Evolutionary conservation across 1,140 invertebrate genomes (phyloP).

Genomic region (Choristoneura fumiferana): DNA sequence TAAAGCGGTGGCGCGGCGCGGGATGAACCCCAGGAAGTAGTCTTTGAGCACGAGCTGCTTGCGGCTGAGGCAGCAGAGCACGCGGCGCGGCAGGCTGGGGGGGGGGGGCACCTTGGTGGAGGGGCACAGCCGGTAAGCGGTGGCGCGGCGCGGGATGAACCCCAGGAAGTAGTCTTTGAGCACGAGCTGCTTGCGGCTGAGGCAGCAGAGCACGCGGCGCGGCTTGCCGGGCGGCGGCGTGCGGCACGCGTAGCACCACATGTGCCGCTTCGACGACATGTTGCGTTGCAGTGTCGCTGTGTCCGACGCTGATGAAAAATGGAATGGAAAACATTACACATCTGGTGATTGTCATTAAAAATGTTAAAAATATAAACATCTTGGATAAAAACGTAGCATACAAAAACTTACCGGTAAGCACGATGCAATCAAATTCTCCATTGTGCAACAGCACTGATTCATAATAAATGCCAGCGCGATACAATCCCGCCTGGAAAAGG

Average conservation of each 20-base stretch:
- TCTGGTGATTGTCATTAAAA: too few relatives aligned
- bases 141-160: constrained; percentile 94
- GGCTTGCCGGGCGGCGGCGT: constrained; percentile 82
- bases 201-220: constrained; percentile 92
- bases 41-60: too few relatives aligned
- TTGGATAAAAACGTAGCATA: too few relatives aligned
- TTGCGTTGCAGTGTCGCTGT: constrained; percentile 92
- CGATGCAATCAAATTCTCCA: constrained; percentile 95
- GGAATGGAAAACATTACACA: too few relatives aligned
- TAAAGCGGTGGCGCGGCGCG: too few relatives aligned
- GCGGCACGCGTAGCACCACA: constrained; percentile 92
- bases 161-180: constrained; percentile 95
- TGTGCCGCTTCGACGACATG: constrained; percentile 89
- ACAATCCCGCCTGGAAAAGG: constrained; percentile 81
- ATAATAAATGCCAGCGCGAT: constrained; percentile 90
- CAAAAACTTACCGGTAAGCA: constrained; percentile 86
- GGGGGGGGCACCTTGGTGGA: constrained; percentile 96
- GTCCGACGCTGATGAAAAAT: constrained; percentile 83
- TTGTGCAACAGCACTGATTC: constrained; percentile 89
- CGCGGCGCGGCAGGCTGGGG: too few relatives aligned
- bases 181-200: constrained; percentile 89
- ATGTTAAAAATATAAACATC: too few relatives aligned
- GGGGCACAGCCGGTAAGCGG: constrained; percentile 95
- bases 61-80: too few relatives aligned
- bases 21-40: too few relatives aligned